Conservation (phyloP, 2,888 invertebrate species). For the Ichneumon xanthorius region DNA sequence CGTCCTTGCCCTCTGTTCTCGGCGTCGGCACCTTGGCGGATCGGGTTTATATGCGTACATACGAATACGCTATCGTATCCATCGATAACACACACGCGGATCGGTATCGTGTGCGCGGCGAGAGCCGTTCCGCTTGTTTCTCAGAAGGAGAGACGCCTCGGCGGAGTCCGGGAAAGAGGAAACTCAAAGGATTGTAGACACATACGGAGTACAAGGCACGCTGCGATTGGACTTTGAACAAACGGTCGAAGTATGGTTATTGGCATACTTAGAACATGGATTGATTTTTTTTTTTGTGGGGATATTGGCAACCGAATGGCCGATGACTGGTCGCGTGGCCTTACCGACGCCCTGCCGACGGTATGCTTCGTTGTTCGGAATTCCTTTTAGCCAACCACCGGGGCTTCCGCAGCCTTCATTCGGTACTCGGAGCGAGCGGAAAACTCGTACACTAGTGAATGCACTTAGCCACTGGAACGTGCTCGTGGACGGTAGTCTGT, state of each 20-base stretch:
- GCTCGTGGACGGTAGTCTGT: conserved; percentile 5
- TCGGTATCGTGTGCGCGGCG: neutral
- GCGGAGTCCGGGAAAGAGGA: neutral
- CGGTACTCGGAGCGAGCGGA: neutral
- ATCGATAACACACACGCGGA: conserved; percentile 15
- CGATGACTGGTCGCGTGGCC: neutral
- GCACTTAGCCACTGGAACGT: conserved; percentile 16
- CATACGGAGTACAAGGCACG: neutral
- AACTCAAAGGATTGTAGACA: conserved; percentile 28
- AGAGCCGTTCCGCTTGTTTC: conserved; percentile 11
- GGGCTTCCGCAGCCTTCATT: neutral
- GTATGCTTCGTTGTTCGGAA: neutral
- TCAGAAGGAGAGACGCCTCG: conserved; percentile 6
- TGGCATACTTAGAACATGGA: neutral
- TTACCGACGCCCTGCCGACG: neutral
- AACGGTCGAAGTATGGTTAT: neutral
- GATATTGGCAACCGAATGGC: neutral
- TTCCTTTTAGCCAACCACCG: neutral
- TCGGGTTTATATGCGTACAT: conserved; percentile 38
- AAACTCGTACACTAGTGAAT: conserved; percentile 20
- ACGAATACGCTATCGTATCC: conserved; percentile 17
- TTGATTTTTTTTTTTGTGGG: neutral
- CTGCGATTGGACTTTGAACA: neutral
- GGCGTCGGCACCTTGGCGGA: conserved; percentile 41
- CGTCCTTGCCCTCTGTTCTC: neutral